Evolutionary conservation across 2,113 vertebrate species (phyloP), one percentile per base, ranked within the genome.

Genomic region (Takifugu flavidus): DNA sequence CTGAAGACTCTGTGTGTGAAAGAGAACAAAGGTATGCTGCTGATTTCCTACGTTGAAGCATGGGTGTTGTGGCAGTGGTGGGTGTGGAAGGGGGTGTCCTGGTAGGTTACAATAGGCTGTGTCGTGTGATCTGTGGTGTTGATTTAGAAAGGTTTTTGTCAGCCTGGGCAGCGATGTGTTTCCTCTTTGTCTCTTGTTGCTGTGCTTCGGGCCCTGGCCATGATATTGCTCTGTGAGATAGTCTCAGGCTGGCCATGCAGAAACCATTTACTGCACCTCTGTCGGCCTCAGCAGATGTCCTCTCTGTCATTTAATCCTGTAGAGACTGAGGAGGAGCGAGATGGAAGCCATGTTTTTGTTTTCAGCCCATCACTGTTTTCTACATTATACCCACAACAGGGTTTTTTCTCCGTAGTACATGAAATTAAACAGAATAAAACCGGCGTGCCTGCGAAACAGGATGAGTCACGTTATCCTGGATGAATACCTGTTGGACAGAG

Each of bases 1-100:
- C 88, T 87, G 91, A 93, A 91, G 91, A 87, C 88, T 87, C 90
- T 85, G 74, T 89, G 46, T 91, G 71, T 90, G 91, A 87, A 91
- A 84, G 89, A 83, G 87, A 82, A 13, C 25, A 84, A 90, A 94
- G 92, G 93, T 94, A 91, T 87, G 88, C 75, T 86, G 88, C 82
- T 82, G 50, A 86, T 91, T 87, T 82, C 86, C 87, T 85, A 85
- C 85, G 66, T 80, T 86, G 75, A 87, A 85, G 87, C 76, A 68
- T 83, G 80, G 49, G 53, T 87, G 82, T 74, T 67, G 29, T 87
- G 74, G 67, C 60, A 77, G 12, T 66, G 59, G 75, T 75, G 80
- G 80, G 67, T 79, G 77, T 79, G 77, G 70, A 65, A 58, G 62
- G 62, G 62, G 61, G 64, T 74, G 65, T 71, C 52, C 68, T 56